Evolutionary conservation across 2,888 invertebrate genomes (phyloP).

Genomic region (Nemotelus pantherinus): DNA sequence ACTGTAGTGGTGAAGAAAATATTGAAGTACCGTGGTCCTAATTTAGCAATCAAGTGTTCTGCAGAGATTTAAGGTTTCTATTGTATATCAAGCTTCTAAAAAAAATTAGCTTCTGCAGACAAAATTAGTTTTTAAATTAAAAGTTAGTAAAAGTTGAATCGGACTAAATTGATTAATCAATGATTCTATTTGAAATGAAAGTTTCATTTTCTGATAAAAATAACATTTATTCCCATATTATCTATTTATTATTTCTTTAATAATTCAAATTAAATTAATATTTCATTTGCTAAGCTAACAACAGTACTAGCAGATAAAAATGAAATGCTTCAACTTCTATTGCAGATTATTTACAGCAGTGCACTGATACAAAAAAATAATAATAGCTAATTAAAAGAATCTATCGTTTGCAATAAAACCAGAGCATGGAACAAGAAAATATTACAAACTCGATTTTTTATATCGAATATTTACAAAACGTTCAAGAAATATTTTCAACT

Average conservation of each 20-base stretch:
- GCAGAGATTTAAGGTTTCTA: too few species aligned
- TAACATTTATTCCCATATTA: slow-evolving; percentile 51
- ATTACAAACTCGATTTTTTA: too few species aligned
- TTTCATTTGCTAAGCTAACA: slow-evolving; percentile 23
- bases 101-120: too few species aligned
- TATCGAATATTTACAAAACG: not conserved
- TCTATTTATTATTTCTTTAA: slow-evolving; percentile 39
- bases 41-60: too few species aligned
- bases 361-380: not conserved
- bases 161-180: too few species aligned
- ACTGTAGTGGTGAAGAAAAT: too few species aligned
- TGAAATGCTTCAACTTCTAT: slow-evolving; percentile 28
- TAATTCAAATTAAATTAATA: slow-evolving; percentile 31
- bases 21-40: too few species aligned
- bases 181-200: too few species aligned
- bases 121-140: too few species aligned
- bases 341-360: slow-evolving; percentile 30
- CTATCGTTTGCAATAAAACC: not conserved
- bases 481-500: not conserved
- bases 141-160: too few species aligned
- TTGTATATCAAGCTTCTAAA: too few species aligned
- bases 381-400: not conserved
- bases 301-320: slow-evolving; percentile 23
- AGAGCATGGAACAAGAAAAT: not conserved
- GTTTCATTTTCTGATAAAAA: slow-evolving; percentile 44